Percentiles rank a stretch among this genome's conserved stretches.
Evolutionary conservation across 2,888 invertebrate species (phyloP).

Genomic region (Volucella inanis): DNA sequence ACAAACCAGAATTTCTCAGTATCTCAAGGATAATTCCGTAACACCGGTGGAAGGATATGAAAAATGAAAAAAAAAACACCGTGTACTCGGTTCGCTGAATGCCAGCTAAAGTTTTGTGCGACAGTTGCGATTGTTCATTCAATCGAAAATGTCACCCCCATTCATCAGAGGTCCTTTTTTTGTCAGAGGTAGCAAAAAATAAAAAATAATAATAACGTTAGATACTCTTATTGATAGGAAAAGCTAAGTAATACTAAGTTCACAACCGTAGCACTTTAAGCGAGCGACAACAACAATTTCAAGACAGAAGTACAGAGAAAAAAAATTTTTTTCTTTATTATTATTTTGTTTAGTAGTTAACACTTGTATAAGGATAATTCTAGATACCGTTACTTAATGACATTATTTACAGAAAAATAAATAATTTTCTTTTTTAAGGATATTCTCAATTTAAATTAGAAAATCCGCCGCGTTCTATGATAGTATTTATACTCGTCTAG

Average conservation of each 20-base stretch:
- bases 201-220: neutral
- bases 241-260: conserved; percentile 75
- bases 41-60: neutral
- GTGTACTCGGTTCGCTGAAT: conserved; percentile 38
- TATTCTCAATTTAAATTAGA: neutral
- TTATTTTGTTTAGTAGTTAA: conserved; percentile 12
- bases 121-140: conserved; percentile 71
- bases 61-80: conserved; percentile 11
- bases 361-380: conserved; percentile 55
- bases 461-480: conserved; percentile 50
- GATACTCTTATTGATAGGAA: conserved; percentile 27
- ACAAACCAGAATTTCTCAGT: conserved; percentile 11
- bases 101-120: conserved; percentile 59
- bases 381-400: conserved; percentile 34
- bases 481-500: no score
- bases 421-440: conserved; percentile 10
- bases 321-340: conserved; percentile 2
- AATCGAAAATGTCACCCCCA: conserved; percentile 63
- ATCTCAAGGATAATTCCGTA: conserved; percentile 37
- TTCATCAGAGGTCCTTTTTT: conserved; percentile 41
- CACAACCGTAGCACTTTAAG: conserved; percentile 82
- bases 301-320: conserved; percentile 11
- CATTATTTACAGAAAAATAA: conserved; percentile 63
- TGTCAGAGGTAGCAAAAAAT: neutral
- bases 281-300: conserved; percentile 79